Conservation (phyloP, 2,888 invertebrate genomes). For the Drosophila demipolita region DNA sequence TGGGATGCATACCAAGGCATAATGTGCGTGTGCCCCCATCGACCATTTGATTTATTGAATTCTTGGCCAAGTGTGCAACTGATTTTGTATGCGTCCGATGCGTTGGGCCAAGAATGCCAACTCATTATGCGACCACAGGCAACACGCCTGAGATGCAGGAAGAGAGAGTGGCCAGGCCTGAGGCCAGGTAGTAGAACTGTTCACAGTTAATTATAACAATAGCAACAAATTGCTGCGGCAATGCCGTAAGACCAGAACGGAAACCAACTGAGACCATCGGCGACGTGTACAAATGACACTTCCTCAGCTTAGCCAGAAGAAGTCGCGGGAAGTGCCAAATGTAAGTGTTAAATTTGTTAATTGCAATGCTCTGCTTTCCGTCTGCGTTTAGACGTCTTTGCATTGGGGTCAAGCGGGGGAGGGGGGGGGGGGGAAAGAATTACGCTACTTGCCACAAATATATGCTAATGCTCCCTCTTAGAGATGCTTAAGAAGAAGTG, state of each 20-base stretch:
- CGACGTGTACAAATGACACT: slow-evolving; percentile 64
- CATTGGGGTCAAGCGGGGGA: slow-evolving; percentile 31
- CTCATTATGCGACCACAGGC: slow-evolving; percentile 61
- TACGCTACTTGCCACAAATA: slow-evolving; percentile 31
- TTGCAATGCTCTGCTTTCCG: slow-evolving; percentile 49
- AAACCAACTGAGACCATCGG: slow-evolving; percentile 55
- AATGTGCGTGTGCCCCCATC: slow-evolving; percentile 72
- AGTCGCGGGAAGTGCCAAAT: slow-evolving; percentile 43
- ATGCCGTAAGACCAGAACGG: slow-evolving; percentile 54
- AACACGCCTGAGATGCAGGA: background rate
- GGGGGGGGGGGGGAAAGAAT: slow-evolving; percentile 1
- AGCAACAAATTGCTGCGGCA: slow-evolving; percentile 56
- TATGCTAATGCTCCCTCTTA: slow-evolving; percentile 41
- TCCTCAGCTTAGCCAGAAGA: slow-evolving; percentile 54
- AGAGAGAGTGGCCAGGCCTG: background rate
- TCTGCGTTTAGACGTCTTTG: slow-evolving; percentile 25
- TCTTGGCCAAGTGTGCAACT: slow-evolving; percentile 47
- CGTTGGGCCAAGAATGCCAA: slow-evolving; percentile 67
- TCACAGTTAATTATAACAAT: slow-evolving; percentile 77
- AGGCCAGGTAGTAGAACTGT: slow-evolving; percentile 35
- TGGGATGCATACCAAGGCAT: slow-evolving; percentile 68
- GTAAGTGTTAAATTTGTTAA: slow-evolving; percentile 69
- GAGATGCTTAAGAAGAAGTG: slow-evolving; percentile 14
- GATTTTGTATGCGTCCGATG: slow-evolving; percentile 70
- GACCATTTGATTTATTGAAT: slow-evolving; percentile 71